Base-by-base conservation (phyloP, 1,140 invertebrate species). In the Tachypleus tridentatus region DNA sequence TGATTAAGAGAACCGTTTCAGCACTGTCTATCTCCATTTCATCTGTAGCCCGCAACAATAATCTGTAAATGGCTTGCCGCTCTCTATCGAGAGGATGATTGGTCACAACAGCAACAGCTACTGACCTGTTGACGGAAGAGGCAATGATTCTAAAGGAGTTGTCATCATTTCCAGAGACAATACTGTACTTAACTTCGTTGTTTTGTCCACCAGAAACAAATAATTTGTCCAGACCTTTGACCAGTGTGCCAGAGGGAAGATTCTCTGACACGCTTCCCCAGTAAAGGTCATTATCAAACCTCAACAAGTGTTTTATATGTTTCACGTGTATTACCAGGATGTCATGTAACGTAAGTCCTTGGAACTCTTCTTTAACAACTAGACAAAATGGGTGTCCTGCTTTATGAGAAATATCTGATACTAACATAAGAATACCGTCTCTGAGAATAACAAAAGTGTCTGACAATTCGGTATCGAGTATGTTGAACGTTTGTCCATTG, bases 361-460 rank as follows among this genome's bases (percentile, higher is more conserved):
- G 82, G 5, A 85, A 83, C 68, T 91, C 87, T 72, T 92, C 89
- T 10, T 90, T 77, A 0, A 93, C 84, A 6, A 90, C 82, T 11
- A 93, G 79, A 71, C 88, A 85, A 5, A 93, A 83, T 0, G 88
- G 87, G 57, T 83, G 81, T 73, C 91, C 85, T 49, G 89, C 82
- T n/a, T 93, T 75, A 4, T 88, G 86, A 48, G 83, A 82, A 4
- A 93, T 78, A 70, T 91, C 88, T 3, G 87, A 83, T 3, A 89
- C 92, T 11, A 89, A 93, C 89, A 93, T 93, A 6, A 94, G 83
- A 57, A 92, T 82, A 48, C 91, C 91, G 76, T 91, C 86, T 60
- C 87, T 84, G 10, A 94, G 81, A 51, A 93, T 84, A 2, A 90
- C 87, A 74, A 94, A 94, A 48, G 71, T 67, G 57, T 69, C 68